Conservation (phyloP, 64 coral and sea anemone genomes). For the Montipora sp. region DNA sequence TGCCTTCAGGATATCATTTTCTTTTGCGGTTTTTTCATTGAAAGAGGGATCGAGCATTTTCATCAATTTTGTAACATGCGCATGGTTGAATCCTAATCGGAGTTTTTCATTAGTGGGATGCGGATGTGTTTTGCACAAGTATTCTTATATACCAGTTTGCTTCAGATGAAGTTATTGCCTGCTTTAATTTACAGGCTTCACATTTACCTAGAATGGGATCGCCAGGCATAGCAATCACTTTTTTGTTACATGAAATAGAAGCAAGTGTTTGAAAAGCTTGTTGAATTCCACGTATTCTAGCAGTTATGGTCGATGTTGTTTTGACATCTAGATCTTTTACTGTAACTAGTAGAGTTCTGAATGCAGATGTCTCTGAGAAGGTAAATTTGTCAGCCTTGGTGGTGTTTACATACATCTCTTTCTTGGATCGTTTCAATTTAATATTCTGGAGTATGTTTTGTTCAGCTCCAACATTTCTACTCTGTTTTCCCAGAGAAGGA, state of each 20-base stretch:
- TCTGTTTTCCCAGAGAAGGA: constrained; percentile 23
- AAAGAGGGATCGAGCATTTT: too few relatives aligned
- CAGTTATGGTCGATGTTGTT: too few relatives aligned
- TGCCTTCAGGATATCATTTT: too few relatives aligned
- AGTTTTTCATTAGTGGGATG: neutral
- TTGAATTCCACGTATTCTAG: neutral
- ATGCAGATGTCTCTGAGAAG: neutral
- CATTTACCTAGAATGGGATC: constrained; percentile 6
- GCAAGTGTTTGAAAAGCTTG: neutral
- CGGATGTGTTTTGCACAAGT: constrained; percentile 5
- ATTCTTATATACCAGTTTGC: neutral
- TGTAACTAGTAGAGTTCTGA: constrained; percentile 1
- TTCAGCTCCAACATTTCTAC: constrained; percentile 16
- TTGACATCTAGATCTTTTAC: too few relatives aligned
- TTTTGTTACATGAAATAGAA: constrained; percentile 40
- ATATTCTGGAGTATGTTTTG: constrained; percentile 39
- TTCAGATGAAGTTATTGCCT: constrained; percentile 10
- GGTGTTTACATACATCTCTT: constrained; percentile 38
- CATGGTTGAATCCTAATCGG: too few relatives aligned
- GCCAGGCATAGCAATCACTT: neutral
- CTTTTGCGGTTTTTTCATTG: too few relatives aligned
- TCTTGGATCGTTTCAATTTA: neutral
- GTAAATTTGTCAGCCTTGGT: constrained; percentile 24
- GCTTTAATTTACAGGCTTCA: constrained; percentile 21
- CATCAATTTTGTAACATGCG: too few relatives aligned